Evolutionary conservation across 2,797 vertebrate genomes (phyloP).

Genomic region (Pseudomugil gertrudae): DNA sequence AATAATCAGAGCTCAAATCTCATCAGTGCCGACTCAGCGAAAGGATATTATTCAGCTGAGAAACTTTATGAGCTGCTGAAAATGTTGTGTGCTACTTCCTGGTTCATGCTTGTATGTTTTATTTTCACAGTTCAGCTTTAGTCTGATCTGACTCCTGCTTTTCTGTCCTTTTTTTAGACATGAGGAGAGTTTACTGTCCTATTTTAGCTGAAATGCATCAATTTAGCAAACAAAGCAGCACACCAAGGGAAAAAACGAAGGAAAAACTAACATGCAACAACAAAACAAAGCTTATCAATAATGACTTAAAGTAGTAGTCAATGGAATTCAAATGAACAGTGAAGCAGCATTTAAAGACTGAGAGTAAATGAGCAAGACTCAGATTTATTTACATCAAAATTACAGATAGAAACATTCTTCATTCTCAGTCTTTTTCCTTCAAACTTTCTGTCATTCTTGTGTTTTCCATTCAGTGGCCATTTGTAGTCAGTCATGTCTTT

Average conservation of each 20-base stretch:
- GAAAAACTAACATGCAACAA: neutral
- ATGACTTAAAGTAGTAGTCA: neutral
- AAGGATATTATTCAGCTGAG: constrained; percentile 30
- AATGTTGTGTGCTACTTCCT: constrained; percentile 4
- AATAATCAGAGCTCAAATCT: constrained; percentile 53
- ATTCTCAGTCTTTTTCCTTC: constrained; percentile 9
- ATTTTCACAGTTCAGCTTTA: constrained; percentile 20
- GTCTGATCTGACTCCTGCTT: neutral
- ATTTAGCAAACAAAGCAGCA: constrained; percentile 12
- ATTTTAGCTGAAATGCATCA: neutral
- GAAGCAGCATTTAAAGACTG: neutral
- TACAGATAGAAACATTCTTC: constrained; percentile 21
- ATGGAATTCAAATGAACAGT: neutral
- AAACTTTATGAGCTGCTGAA: constrained; percentile 20
- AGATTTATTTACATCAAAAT: constrained; percentile 12
- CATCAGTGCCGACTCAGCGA: constrained; percentile 38
- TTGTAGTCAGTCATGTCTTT: constrained; percentile 72
- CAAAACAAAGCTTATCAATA: neutral
- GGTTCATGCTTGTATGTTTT: constrained; percentile 1
- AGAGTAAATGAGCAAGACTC: neutral
- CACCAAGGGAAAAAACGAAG: neutral
- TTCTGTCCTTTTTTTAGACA: neutral
- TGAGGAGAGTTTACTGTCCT: neutral
- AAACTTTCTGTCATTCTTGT: neutral
- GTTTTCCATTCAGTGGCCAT: constrained; percentile 37